A percentile compares a stretch with the other conserved stretches of the same genome.
phyloP scores from a whole-genome alignment of 2,113 vertebrate genomes.

The Vimba vimba region DNA sequence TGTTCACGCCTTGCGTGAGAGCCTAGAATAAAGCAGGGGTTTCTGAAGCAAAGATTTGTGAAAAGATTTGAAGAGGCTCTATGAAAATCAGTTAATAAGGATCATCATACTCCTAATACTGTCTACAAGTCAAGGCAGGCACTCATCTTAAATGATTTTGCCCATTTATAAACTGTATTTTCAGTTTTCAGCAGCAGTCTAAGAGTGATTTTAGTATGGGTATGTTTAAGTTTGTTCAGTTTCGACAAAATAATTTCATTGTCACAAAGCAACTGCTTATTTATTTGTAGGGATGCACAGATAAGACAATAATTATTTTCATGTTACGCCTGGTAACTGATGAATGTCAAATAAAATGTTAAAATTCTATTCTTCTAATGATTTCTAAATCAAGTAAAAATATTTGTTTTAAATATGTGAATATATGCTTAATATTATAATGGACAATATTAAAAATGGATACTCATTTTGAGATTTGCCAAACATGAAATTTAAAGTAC shows the following conservation, averaged over 20 bases:
- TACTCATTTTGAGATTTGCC: too few species aligned
- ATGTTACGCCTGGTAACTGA: not conserved
- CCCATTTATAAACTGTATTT: not conserved
- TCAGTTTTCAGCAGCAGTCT: not conserved
- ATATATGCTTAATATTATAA: too few species aligned
- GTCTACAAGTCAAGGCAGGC: not conserved
- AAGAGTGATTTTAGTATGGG: not conserved
- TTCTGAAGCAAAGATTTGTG: not conserved
- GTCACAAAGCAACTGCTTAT: not conserved
- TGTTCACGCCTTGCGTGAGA: not conserved
- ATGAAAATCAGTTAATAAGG: not conserved
- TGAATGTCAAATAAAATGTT: not conserved
- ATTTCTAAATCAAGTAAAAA: too few species aligned
- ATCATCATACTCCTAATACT: not conserved
- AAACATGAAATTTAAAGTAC: too few species aligned
- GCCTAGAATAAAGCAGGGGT: conserved; percentile 1
- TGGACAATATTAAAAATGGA: too few species aligned
- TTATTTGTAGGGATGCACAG: not conserved
- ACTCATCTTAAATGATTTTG: not conserved
- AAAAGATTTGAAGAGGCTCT: not conserved
- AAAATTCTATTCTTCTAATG: not conserved
- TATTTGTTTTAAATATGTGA: too few species aligned
- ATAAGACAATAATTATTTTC: not conserved
- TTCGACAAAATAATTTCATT: not conserved
- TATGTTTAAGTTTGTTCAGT: not conserved